Percentiles rank a stretch among this genome's conserved stretches.
These are phyloP conservation scores for Chionomys nivalis DNA, from an alignment of 2,113 vertebrate species.

Conservation along the genomic window DNA sequence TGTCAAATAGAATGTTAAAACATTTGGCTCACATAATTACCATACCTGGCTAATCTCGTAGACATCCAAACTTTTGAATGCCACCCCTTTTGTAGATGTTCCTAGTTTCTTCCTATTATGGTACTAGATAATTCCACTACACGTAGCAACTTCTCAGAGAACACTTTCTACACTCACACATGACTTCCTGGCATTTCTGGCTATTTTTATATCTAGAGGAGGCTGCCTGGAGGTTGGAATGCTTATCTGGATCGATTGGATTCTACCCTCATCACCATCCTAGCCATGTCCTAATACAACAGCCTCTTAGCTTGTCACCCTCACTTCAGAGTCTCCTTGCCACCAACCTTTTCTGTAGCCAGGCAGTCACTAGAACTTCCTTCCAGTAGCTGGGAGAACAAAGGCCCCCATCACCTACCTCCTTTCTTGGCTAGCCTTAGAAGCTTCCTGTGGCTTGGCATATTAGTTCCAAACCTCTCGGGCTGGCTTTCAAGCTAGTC, in stretches of 20 bases:
- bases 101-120: neutral
- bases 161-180: neutral
- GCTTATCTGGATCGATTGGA: constrained; percentile 44
- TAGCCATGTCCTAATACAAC: neutral
- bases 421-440: neutral
- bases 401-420: constrained; percentile 18
- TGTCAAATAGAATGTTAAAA: neutral
- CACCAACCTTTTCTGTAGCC: neutral
- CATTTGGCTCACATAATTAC: neutral
- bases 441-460: constrained; percentile 51
- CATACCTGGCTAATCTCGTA: neutral
- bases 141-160: neutral
- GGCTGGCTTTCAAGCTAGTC: constrained; percentile 55
- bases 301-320: neutral
- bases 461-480: constrained; percentile 47
- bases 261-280: neutral
- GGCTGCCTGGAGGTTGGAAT: constrained; percentile 53
- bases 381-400: constrained; percentile 23
- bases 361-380: neutral
- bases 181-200: neutral
- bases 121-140: neutral
- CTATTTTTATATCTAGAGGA: constrained; percentile 45
- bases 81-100: neutral
- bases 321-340: neutral
- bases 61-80: neutral